Base-by-base conservation (phyloP, 2,888 invertebrate genomes). In the Parnassius smintheus region DNA sequence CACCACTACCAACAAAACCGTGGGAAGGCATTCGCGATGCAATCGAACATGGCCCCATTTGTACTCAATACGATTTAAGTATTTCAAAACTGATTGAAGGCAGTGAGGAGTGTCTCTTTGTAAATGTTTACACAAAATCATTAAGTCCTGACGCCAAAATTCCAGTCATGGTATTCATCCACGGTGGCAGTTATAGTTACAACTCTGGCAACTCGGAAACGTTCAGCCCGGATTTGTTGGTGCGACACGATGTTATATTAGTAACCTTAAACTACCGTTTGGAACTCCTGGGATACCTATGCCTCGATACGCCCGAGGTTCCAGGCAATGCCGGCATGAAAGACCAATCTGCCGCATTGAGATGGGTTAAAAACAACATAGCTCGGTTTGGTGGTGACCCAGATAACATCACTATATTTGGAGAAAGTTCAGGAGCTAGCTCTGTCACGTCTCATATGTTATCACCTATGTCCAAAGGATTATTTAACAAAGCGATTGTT, bases 201-300 rank as follows among this genome's bases (percentile, higher is more conserved):
- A 90, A 90, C 1, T 84, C 85, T 0, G 88, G 87, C 10, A 74
- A 88, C 56, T 70, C 77, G 7, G 76, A 79, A 4, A 69, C 72
- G 0, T 83, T 81, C 49, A 87, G 90, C 1, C 86, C 90, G 11
- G 81, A 86, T 59, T 82, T 81, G 63, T 70, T 91, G 11, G 71
- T 91, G 61, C 77, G 77, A 59, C 83, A 88, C 56, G 81, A 87
- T 65, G 82, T 89, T 2, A 78, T 90, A 13, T 59, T 91, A 46
- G 88, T 89, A 1, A 90, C 91, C 0, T 67, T 89, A 2, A 91
- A 90, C 68, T 90, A 86, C 64, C 80, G 90, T 59, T 74, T 89
- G 1, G 86, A 79, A 65, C 64, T 73, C 10, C 65, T 78, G 9
- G 82, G 80, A 1, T 76, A 81, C 61, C 72, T 85, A 2, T 78